These are phyloP conservation scores for Bombus huntii DNA, from an alignment of 1,140 invertebrate species.

Conservation along the genomic window DNA sequence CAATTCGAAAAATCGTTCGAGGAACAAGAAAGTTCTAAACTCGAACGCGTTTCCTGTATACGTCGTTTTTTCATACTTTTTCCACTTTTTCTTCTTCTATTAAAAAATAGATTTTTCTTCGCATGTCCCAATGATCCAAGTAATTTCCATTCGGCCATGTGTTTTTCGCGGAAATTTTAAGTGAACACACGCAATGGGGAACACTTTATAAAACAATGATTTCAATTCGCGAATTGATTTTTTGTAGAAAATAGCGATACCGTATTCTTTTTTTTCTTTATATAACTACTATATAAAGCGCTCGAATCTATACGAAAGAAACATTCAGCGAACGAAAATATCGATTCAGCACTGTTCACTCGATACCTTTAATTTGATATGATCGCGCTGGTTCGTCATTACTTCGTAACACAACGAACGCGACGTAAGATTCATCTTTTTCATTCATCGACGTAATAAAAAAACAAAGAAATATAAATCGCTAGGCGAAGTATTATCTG, in stretches of 20 bases:
- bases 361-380: conserved; percentile 63
- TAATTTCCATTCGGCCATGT: neutral
- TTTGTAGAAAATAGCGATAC: neutral
- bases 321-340: conserved; percentile 27
- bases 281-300: neutral
- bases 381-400: conserved; percentile 43
- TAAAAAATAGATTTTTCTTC: conserved; percentile 38
- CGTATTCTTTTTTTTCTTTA: too few species aligned
- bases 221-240: neutral
- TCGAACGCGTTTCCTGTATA: conserved; percentile 7
- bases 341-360: conserved; percentile 68
- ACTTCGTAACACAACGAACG: conserved; percentile 9
- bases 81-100: neutral
- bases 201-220: neutral
- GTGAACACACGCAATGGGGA: conserved; percentile 1
- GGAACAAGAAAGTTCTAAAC: neutral
- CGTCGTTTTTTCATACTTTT: neutral
- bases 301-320: neutral
- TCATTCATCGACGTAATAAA: neutral
- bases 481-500: conserved; percentile 35
- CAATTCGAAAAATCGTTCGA: conserved; percentile 34
- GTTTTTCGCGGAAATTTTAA: conserved; percentile 1
- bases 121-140: neutral
- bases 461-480: conserved; percentile 14
- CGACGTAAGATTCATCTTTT: neutral